These are phyloP conservation scores for Ciconia boyciana DNA, from an alignment of 2,113 vertebrate genomes.

Conservation along the genomic window DNA sequence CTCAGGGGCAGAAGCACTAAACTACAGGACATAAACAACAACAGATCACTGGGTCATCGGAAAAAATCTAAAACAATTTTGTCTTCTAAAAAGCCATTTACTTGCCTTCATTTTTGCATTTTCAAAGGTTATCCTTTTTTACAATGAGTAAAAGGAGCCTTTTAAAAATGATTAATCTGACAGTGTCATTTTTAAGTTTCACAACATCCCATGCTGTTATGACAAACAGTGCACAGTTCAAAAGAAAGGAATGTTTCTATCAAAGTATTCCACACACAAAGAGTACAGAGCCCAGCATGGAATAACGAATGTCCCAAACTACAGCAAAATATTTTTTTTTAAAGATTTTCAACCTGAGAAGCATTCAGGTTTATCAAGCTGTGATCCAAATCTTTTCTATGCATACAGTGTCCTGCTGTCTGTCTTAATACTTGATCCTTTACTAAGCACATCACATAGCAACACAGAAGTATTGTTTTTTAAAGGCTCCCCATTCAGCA, in stretches of 20 bases:
- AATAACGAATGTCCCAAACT: neutral
- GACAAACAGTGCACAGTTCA: neutral
- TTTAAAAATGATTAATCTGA: neutral
- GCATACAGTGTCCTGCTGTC: neutral
- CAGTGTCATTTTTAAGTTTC: neutral
- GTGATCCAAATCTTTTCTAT: neutral
- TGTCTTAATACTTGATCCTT: neutral
- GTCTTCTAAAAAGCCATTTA: neutral
- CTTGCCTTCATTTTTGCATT: neutral
- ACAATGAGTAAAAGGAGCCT: neutral
- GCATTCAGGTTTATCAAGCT: neutral
- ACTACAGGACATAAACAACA: neutral
- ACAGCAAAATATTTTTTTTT: neutral
- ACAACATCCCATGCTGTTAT: conserved; percentile 22
- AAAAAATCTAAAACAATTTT: neutral
- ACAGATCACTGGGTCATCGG: neutral
- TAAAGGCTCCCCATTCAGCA: neutral
- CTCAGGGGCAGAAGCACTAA: neutral
- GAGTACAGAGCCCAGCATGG: neutral
- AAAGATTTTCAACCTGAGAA: neutral
- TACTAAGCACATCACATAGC: neutral
- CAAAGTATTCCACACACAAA: neutral
- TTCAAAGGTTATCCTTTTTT: neutral
- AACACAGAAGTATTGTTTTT: neutral
- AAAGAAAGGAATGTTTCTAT: neutral